Evolutionary conservation across 2,888 invertebrate species (phyloP), one percentile per base, ranked within the genome.

Genomic region (Lycia hirtaria): DNA sequence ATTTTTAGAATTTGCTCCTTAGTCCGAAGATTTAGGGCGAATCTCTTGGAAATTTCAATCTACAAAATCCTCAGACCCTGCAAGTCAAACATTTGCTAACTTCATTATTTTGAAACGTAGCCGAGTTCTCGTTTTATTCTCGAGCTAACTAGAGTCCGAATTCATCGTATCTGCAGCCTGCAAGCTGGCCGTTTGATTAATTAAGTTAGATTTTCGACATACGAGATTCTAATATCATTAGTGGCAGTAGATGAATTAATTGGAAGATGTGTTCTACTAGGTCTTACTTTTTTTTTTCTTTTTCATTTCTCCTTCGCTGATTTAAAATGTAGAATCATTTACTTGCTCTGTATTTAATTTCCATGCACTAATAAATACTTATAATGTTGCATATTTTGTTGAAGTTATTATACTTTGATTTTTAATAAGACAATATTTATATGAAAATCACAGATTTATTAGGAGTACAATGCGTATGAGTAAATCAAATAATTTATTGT

Each of bases 121-220:
- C 60, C 47, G 58, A 63, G 48, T 52, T 30, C 44, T 52, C 56
- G 56, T 47, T 58, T 56, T 56, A 57, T 59, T 58, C 50, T 59
- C 60, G 55, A 58, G 52, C 53, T 60, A 56, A 60, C 58, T 56
- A 61, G 59, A 56, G 56, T 60, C 43, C 41, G 26, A 59, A 61
- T 62, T 57, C 48, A 52, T 62, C 58, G n/a, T n/a, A n/a, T n/a
- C n/a, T n/a, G n/a, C 60, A 66, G 62, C 62, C 60, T 56, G 59
- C 57, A 56, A 61, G 57, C 64, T 61, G 60, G 62, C 52, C 57
- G 56, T 59, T 67, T 55, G 40, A 47, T 56, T 66, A 66, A 66
- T 65, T 47, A 49, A 66, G 58, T 66, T 66, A 62, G 61, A 60
- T 64, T 62, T 68, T 61, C 43, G 59, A 56, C 53, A 57, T 59